These are phyloP conservation scores for Platichthys stellatus DNA, from an alignment of 2,113 vertebrate genomes.

Conservation along the genomic window DNA sequence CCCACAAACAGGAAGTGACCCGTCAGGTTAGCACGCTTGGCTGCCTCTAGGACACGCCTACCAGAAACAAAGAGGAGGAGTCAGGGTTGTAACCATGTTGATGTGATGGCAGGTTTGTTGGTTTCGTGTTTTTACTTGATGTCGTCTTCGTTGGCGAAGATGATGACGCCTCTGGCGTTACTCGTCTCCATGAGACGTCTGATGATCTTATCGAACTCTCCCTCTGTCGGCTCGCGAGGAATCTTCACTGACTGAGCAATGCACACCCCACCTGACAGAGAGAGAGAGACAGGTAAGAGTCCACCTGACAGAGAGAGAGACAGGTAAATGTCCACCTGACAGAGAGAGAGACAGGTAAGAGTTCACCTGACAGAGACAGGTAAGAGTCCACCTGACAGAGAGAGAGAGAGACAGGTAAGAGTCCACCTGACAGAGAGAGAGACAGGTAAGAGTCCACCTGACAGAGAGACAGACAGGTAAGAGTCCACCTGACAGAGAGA, in stretches of 20 bases:
- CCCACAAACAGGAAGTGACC: constrained; percentile 93
- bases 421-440: too few relatives aligned
- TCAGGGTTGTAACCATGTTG: background rate
- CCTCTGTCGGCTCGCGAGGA: constrained; percentile 91
- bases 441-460: too few relatives aligned
- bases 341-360: too few relatives aligned
- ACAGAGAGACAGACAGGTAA: too few relatives aligned
- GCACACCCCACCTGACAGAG: constrained; percentile 89
- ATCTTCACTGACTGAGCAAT: constrained; percentile 98
- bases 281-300: too few relatives aligned
- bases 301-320: too few relatives aligned
- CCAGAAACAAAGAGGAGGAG: background rate
- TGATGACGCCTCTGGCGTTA: constrained; percentile 94
- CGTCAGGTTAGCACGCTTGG: constrained; percentile 86
- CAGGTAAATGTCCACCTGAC: too few relatives aligned
- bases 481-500: too few relatives aligned
- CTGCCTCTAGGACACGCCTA: constrained; percentile 88
- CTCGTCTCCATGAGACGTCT: constrained; percentile 94
- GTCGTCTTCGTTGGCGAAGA: constrained; percentile 98
- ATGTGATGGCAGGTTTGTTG: background rate
- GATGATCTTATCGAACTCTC: constrained; percentile 97
- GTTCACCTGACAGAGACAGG: too few relatives aligned
- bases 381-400: too few relatives aligned
- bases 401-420: too few relatives aligned
- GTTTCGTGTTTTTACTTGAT: constrained; percentile 87